These are phyloP conservation scores for Agrypnia vestita DNA, from an alignment of 1,140 invertebrate species.

Conservation along the genomic window DNA sequence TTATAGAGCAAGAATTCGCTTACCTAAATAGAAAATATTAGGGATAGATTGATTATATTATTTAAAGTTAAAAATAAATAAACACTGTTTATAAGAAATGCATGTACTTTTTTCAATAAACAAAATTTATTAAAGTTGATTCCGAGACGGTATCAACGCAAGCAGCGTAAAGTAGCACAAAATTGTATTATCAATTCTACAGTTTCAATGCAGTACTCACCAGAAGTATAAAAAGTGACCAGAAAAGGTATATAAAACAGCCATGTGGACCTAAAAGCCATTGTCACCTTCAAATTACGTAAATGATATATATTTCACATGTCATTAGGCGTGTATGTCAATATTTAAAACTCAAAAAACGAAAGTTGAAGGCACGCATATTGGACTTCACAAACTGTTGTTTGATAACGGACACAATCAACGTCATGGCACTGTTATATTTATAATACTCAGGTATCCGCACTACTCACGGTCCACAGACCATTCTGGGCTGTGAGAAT, in stretches of 20 bases:
- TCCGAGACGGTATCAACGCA: not conserved
- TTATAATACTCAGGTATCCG: not conserved
- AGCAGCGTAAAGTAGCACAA: slow-evolving; percentile 24
- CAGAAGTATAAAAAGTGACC: slow-evolving; percentile 8
- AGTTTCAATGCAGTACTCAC: slow-evolving; percentile 12
- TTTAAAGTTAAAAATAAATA: too few species aligned
- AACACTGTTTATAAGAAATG: too few species aligned
- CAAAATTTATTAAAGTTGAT: too few species aligned
- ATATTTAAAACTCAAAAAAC: slow-evolving; percentile 49
- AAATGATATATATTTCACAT: slow-evolving; percentile 24
- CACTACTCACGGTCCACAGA: slow-evolving; percentile 2
- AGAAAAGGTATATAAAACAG: not conserved
- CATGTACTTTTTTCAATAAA: too few species aligned
- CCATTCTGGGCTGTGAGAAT: not conserved
- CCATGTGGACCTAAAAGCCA: slow-evolving; percentile 20
- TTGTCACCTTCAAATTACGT: slow-evolving; percentile 44
- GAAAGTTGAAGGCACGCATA: slow-evolving; percentile 43
- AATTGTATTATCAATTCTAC: slow-evolving; percentile 7
- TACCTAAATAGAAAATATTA: too few species aligned
- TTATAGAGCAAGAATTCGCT: too few species aligned
- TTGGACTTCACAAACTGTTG: slow-evolving; percentile 30
- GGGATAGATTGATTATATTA: too few species aligned
- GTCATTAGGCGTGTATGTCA: slow-evolving; percentile 40
- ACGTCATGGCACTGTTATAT: slow-evolving; percentile 1
- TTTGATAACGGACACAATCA: slow-evolving; percentile 27